phyloP scores from a whole-genome alignment of 2,113 vertebrate genomes.

The Cyanoderma ruficeps region DNA sequence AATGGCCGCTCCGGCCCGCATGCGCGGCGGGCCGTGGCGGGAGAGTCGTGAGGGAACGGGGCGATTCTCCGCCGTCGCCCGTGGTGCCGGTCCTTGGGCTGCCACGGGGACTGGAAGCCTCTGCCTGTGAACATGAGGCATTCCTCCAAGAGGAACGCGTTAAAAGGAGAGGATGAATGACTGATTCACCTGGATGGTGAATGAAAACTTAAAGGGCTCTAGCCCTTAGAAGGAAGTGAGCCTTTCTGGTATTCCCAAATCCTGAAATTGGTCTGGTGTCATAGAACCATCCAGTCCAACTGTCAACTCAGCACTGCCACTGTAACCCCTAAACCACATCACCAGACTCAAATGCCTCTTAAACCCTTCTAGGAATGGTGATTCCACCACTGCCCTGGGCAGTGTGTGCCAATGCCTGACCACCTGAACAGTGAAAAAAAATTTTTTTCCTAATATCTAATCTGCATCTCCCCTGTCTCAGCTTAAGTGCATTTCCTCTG shows the following conservation, averaged over 20 bases:
- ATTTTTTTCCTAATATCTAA: too few relatives aligned
- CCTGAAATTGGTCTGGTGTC: background rate
- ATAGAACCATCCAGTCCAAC: background rate
- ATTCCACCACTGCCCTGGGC: background rate
- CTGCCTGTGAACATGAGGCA: background rate
- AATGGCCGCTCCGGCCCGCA: background rate
- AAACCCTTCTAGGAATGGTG: background rate
- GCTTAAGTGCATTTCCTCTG: background rate
- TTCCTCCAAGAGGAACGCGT: background rate
- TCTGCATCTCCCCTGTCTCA: background rate
- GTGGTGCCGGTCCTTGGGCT: fast-evolving
- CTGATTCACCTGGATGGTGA: background rate
- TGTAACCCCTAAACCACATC: background rate
- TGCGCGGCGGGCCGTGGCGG: background rate
- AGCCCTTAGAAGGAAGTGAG: background rate
- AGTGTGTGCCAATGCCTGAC: background rate
- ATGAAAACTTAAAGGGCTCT: background rate
- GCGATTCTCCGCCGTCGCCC: fast-evolving
- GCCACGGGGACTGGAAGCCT: fast-evolving
- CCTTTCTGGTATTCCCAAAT: background rate
- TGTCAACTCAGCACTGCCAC: background rate
- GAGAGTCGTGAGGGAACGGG: fast-evolving
- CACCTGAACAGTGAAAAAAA: background rate
- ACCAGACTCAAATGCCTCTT: background rate
- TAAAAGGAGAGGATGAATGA: background rate